Conservation (phyloP, 2,797 vertebrate species). For the Eidolon dupreanum region DNA sequence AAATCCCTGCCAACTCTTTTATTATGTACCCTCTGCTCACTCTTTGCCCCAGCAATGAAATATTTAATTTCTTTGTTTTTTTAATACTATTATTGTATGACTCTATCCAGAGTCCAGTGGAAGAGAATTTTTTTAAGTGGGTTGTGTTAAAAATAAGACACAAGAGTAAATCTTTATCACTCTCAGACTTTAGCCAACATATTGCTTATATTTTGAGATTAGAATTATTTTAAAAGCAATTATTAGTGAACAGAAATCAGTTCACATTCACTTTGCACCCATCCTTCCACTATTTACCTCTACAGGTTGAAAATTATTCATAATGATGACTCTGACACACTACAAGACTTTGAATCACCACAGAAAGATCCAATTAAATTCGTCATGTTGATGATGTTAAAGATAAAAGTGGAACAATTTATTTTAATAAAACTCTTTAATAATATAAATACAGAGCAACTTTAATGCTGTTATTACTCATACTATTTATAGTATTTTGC, state of each 20-base stretch:
- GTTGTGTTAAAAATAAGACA: not conserved
- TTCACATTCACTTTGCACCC: not conserved
- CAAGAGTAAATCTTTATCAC: not conserved
- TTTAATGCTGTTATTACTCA: not conserved
- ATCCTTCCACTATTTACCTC: not conserved
- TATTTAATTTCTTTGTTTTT: constrained; percentile 7
- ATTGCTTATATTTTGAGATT: constrained; percentile 20
- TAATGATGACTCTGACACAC: not conserved
- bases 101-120: not conserved
- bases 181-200: not conserved
- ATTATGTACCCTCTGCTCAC: too few species aligned
- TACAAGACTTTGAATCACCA: not conserved
- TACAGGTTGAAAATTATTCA: not conserved
- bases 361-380: not conserved
- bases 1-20: not conserved
- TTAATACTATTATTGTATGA: not conserved
- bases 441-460: not conserved
- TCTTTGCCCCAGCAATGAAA: not conserved
- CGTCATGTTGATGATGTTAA: not conserved
- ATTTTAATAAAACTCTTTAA: not conserved
- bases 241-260: constrained; percentile 10
- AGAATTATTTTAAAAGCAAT: not conserved
- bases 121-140: not conserved
- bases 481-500: not conserved
- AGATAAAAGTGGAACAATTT: not conserved